phyloP scores from a whole-genome alignment of 1,140 invertebrate genomes.

The Zaprionus ghesquierei region DNA sequence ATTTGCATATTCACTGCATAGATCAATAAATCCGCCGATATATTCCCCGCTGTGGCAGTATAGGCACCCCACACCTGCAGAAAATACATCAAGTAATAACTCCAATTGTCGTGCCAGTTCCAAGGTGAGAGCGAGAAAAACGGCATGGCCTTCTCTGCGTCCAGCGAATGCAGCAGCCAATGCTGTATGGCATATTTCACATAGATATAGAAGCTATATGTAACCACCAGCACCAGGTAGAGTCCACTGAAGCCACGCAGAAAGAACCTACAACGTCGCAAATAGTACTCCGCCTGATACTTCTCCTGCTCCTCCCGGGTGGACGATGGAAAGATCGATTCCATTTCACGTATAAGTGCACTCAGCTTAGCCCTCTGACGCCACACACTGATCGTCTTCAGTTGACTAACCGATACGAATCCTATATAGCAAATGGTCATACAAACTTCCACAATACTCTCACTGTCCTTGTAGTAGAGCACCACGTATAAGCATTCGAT shows the following conservation, averaged over 20 bases:
- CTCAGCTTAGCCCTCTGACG: conserved; percentile 29
- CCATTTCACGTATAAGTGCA: conserved; percentile 28
- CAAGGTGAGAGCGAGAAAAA: conserved; percentile 40
- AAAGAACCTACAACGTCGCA: conserved; percentile 13
- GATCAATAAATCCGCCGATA: conserved; percentile 48
- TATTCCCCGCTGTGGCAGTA: conserved; percentile 43
- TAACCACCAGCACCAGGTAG: conserved; percentile 42
- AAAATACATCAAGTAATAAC: conserved; percentile 43
- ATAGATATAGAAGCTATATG: conserved; percentile 46
- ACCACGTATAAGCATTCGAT: conserved; percentile 35
- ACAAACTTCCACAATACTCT: conserved; percentile 44
- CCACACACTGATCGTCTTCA: conserved; percentile 47
- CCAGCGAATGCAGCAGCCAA: conserved; percentile 11
- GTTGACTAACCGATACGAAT: conserved; percentile 36
- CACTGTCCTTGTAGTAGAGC: conserved; percentile 11
- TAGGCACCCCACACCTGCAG: conserved; percentile 34
- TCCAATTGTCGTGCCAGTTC: conserved; percentile 50
- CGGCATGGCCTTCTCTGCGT: conserved; percentile 29
- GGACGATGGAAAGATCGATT: conserved; percentile 43
- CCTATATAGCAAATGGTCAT: conserved; percentile 55
- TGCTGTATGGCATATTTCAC: conserved; percentile 35
- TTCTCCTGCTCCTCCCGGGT: background rate
- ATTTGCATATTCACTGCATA: conserved; percentile 45
- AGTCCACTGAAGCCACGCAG: conserved; percentile 37
- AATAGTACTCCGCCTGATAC: conserved; percentile 21